Percentiles rank a stretch among this genome's conserved stretches.
Evolutionary conservation across 1,140 invertebrate species (phyloP).

Genomic region (Oreohelix idahoensis): DNA sequence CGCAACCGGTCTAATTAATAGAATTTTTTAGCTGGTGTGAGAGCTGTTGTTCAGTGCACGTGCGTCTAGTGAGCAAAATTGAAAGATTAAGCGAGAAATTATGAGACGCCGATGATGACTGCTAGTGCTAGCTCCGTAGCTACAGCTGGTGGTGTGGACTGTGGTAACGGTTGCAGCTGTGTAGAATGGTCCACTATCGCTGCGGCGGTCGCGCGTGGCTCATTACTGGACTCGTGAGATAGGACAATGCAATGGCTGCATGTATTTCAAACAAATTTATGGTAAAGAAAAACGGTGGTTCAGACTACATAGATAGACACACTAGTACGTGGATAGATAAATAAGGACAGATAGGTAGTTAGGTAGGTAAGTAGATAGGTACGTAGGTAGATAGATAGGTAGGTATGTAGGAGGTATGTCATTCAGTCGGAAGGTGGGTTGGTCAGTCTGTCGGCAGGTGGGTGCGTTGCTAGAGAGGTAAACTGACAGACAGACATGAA

Average conservation of each 20-base stretch:
- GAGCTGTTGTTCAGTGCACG: not conserved
- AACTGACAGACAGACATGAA: not conserved
- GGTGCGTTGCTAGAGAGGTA: not conserved
- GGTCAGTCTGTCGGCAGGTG: not conserved
- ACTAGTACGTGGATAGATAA: too few species aligned
- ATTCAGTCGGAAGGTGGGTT: not conserved
- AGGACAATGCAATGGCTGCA: not conserved
- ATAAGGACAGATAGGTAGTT: too few species aligned
- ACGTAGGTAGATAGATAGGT: too few species aligned
- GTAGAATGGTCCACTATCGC: not conserved
- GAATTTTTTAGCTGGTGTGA: not conserved
- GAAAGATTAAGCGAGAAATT: conserved; percentile 9
- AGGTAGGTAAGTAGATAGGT: too few species aligned
- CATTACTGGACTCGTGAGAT: not conserved
- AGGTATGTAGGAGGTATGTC: not conserved
- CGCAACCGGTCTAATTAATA: conserved; percentile 9
- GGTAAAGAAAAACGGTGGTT: not conserved
- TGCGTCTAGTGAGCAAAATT: conserved; percentile 1
- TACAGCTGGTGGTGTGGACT: not conserved
- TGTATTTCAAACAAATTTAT: too few species aligned
- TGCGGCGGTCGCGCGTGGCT: not conserved
- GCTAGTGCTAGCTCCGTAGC: not conserved
- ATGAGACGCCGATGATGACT: not conserved
- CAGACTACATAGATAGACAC: not conserved
- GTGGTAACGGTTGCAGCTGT: not conserved